Evolutionary conservation across 2,113 vertebrate species (phyloP).

Genomic region (Speoplatyrhinus poulsoni): DNA sequence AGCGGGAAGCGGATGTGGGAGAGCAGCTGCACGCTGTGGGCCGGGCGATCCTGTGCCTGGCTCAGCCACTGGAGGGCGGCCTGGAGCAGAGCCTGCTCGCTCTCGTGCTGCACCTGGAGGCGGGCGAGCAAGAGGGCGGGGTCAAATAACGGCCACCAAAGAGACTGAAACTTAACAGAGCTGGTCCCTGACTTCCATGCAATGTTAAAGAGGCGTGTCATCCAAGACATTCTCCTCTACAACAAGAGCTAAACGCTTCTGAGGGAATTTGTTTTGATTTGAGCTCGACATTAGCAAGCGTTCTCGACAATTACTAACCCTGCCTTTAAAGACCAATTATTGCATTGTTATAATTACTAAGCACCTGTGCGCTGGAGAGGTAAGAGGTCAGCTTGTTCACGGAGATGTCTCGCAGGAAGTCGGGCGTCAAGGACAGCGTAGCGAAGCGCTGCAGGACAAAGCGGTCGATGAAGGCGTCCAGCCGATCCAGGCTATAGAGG

Average conservation of each 20-base stretch:
- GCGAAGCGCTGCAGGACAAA: slow-evolving; percentile 87
- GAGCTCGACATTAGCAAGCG: too few species aligned
- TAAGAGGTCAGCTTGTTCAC: slow-evolving; percentile 85
- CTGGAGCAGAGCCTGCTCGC: slow-evolving; percentile 87
- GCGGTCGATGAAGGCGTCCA: slow-evolving; percentile 86
- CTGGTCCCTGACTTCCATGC: too few species aligned
- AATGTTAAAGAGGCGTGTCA: too few species aligned
- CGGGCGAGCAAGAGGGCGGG: neutral
- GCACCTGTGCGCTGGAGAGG: slow-evolving; percentile 78
- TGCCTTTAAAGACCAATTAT: too few species aligned
- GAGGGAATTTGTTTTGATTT: too few species aligned
- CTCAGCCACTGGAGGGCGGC: slow-evolving; percentile 88
- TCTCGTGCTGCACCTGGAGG: slow-evolving; percentile 81
- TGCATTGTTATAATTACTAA: too few species aligned
- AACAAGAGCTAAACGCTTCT: too few species aligned
- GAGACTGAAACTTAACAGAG: too few species aligned
- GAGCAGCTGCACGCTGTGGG: slow-evolving; percentile 81
- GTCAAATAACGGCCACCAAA: neutral
- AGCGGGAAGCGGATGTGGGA: slow-evolving; percentile 87
- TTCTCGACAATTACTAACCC: too few species aligned
- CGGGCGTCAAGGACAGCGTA: slow-evolving; percentile 82
- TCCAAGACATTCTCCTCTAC: too few species aligned
- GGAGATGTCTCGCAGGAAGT: slow-evolving; percentile 85
- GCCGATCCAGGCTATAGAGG: slow-evolving; percentile 89
- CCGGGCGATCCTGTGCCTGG: slow-evolving; percentile 79